These are phyloP conservation scores for Craseonycteris thonglongyai DNA, from an alignment of 2,113 vertebrate species.

Conservation along the genomic window DNA sequence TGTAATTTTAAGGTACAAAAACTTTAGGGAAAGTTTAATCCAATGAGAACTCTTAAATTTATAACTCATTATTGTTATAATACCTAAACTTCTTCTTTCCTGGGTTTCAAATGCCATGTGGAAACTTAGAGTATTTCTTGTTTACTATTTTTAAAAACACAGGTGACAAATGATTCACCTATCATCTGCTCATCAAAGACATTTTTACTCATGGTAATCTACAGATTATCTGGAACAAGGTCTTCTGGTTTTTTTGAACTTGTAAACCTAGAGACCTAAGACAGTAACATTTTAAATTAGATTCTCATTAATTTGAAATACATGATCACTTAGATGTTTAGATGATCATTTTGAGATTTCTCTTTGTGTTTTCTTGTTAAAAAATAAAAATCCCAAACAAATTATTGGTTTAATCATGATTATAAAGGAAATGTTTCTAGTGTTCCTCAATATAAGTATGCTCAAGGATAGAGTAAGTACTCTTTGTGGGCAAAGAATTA, in stretches of 20 bases:
- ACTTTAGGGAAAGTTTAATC: neutral
- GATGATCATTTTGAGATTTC: constrained; percentile 9
- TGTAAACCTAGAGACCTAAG: neutral
- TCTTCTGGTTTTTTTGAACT: neutral
- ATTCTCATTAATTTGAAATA: neutral
- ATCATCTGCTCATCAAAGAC: neutral
- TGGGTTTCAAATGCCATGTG: neutral
- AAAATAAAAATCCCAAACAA: neutral
- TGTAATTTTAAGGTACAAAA: constrained; percentile 25
- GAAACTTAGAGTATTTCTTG: neutral
- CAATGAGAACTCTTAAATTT: neutral
- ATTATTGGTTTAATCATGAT: constrained; percentile 34
- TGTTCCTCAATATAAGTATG: neutral
- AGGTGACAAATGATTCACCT: neutral
- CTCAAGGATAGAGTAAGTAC: neutral
- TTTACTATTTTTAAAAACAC: neutral
- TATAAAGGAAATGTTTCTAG: constrained; percentile 11
- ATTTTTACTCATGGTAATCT: neutral
- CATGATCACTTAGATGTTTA: neutral
- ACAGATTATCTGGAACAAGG: neutral
- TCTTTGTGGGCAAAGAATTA: constrained; percentile 8
- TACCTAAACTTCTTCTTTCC: constrained; percentile 3
- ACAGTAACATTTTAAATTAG: neutral
- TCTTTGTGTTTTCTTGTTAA: constrained; percentile 4
- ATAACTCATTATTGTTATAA: neutral